Evolutionary conservation across 1,140 invertebrate species (phyloP).

Genomic region (Aphelenchoides avenae): DNA sequence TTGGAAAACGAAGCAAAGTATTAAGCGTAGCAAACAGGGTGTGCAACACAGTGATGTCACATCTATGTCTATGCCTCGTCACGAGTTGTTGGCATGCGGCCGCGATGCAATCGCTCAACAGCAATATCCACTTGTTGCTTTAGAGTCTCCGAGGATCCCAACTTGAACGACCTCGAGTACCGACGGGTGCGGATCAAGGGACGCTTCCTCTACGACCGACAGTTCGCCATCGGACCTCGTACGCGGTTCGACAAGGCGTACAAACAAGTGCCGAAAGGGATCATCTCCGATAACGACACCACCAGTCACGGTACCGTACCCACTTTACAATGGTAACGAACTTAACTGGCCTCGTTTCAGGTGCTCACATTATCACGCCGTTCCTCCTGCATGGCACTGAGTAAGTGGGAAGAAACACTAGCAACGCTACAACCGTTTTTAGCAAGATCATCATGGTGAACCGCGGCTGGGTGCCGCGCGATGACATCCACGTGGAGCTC

Average conservation of each 20-base stretch:
- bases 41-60: too few species aligned
- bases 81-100: too few species aligned
- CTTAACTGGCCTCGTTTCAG: slow-evolving; percentile 16
- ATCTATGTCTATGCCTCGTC: too few species aligned
- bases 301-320: slow-evolving; percentile 2
- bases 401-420: slow-evolving; percentile 31
- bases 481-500: slow-evolving; percentile 62
- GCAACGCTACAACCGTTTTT: slow-evolving; percentile 20
- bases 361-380: slow-evolving; percentile 62
- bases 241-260: slow-evolving; percentile 2
- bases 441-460: slow-evolving; percentile 81
- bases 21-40: too few species aligned
- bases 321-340: background rate
- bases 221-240: background rate
- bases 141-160: too few species aligned
- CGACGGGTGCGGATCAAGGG: slow-evolving; percentile 71
- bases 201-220: slow-evolving; percentile 61
- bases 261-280: background rate
- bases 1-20: too few species aligned
- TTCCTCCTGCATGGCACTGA: slow-evolving; percentile 54
- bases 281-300: background rate
- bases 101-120: too few species aligned
- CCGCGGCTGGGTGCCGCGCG: slow-evolving; percentile 79
- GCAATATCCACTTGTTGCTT: too few species aligned
- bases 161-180: too few species aligned